Evolutionary conservation across 1,140 invertebrate genomes (phyloP).

Genomic region (Ostrea edulis): DNA sequence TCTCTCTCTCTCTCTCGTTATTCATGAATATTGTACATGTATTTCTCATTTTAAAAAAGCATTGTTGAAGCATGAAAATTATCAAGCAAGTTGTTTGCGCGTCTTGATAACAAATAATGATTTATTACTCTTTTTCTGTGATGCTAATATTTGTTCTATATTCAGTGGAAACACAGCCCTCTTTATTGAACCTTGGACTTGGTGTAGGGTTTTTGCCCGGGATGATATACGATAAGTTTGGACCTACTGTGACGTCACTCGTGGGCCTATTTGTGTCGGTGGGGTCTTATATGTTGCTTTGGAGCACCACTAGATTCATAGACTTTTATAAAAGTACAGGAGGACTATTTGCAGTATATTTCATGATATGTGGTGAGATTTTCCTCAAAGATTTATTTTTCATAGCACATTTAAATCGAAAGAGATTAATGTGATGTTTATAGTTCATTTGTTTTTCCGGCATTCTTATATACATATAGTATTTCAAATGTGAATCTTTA

Average conservation of each 20-base stretch:
- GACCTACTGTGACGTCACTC: conserved; percentile 58
- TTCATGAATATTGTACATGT: too few species aligned
- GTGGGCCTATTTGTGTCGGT: conserved; percentile 58
- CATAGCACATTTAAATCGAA: too few species aligned
- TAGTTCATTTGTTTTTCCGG: neutral
- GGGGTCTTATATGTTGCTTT: conserved; percentile 60
- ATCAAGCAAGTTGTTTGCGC: too few species aligned
- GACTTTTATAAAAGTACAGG: conserved; percentile 2
- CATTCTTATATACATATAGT: neutral
- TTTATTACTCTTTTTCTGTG: too few species aligned
- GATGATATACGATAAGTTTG: conserved; percentile 64
- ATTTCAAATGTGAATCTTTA: too few species aligned
- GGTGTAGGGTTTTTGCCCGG: conserved; percentile 63
- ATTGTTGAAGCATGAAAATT: too few species aligned
- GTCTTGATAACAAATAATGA: too few species aligned
- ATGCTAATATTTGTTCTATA: neutral
- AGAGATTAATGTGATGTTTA: too few species aligned
- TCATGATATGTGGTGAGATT: conserved; percentile 14
- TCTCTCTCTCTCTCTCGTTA: too few species aligned
- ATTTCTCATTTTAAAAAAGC: too few species aligned
- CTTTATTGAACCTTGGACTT: conserved; percentile 60
- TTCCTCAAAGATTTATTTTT: neutral
- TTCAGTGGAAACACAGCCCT: conserved; percentile 63
- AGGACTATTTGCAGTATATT: conserved; percentile 31
- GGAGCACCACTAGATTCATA: conserved; percentile 47